Evolutionary conservation across 2,113 vertebrate genomes (phyloP), one percentile per base, ranked within the genome.

Genomic region (Sterrhoptilus dennistouni): DNA sequence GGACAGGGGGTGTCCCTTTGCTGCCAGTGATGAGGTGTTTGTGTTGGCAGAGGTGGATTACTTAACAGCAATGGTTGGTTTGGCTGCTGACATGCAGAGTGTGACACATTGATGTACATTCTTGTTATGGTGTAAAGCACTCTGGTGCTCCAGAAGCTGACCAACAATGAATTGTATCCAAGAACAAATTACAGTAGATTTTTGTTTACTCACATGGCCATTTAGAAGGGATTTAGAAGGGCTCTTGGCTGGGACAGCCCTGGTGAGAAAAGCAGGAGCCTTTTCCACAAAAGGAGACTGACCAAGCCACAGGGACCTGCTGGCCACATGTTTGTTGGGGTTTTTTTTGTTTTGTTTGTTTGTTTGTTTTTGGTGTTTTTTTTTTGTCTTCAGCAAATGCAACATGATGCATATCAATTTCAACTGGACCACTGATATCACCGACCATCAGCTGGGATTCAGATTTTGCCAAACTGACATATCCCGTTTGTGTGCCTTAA

Each of bases 391-490:
- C 22, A 59, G 60, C 15, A 66, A n/a, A 45, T 12, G 5, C 24
- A 82, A 45, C 2, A 2, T 5, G 24, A 13, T 1, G 0, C 6
- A 8, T 2, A 6, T 10, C 14, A 57, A 14, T 36, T 50, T 33
- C 11, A 63, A 2, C 19, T 31, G 29, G 4, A 11, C 47, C 0
- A 0, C 38, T 44, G 24, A 11, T 53, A 49, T 18, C 0, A 2
- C 36, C 60, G 66, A 14, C 0, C 4, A 18, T 68, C 35, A 64
- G 6, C 63, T 89, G 50, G 9, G 21, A n/a, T 33, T 89, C 36
- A 76, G 60, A 21, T 28, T 63, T 35, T 72, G 14, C 49, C 36
- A 45, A 25, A 4, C 23, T 50, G 47, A 4, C 5, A 8, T 7
- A 54, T 20, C 17, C 64, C 63, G 33, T 33, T 14, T 45, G 4